phyloP scores from a whole-genome alignment of 2,113 vertebrate species.

The Grallaria varia region DNA sequence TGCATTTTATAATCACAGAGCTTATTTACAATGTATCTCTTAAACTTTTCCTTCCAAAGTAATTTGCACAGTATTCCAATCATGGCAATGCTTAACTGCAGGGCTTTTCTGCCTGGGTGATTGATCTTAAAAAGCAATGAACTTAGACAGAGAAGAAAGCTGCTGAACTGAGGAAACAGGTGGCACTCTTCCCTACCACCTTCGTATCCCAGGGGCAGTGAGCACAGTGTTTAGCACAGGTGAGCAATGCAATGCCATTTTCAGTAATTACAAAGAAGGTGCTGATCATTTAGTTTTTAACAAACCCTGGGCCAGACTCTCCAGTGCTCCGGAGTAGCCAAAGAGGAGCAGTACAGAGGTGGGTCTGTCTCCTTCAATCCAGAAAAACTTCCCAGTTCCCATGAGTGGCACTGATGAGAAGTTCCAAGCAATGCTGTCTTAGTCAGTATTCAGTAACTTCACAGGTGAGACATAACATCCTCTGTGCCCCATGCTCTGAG shows the following conservation, averaged over 20 bases:
- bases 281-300: neutral
- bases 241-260: neutral
- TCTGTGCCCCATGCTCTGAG: no score
- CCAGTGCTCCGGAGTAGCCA: neutral
- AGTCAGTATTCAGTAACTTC: neutral
- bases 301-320: neutral
- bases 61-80: neutral
- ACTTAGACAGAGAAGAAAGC: neutral
- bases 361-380: accelerated
- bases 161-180: neutral
- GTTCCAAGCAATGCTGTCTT: neutral
- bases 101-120: neutral
- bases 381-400: neutral
- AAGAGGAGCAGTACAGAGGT: neutral
- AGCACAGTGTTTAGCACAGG: neutral
- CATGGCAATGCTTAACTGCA: neutral
- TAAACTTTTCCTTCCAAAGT: neutral
- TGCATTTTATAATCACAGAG: neutral
- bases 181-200: neutral
- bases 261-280: neutral
- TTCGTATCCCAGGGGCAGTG: neutral
- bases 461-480: neutral
- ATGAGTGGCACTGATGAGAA: neutral
- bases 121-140: neutral
- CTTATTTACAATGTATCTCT: neutral